Base-by-base conservation (phyloP, 2,113 vertebrate species). In the Cnemophilus loriae region DNA sequence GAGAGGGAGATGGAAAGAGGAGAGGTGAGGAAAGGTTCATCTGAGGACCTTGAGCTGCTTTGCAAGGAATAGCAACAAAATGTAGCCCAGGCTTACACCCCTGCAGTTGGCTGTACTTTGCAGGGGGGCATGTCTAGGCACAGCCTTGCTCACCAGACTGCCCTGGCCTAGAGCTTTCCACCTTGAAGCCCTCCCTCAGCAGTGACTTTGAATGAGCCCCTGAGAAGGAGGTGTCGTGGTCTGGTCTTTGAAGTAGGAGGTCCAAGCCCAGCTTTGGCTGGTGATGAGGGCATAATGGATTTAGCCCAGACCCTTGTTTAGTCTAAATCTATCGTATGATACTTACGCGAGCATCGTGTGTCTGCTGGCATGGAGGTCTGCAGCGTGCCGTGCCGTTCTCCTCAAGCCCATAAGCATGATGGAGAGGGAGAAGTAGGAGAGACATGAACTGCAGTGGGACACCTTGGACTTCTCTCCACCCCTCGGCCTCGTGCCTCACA, bases 201-300 rank as follows among this genome's bases (percentile, higher is more conserved):
- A 3, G 32, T 69, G 46, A 21, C 47, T 86, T 92, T 11, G 3
- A 67, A 41, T 61, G 44, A 80, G 18, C 19, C 18, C 10, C 22
- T 11, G 23, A 65, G 27, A 49, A 0, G 0, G 22, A 32, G 49
- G 3, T 79, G 69, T 42, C 0, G 1, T 69, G 60, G 18, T 83
- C 82, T 71, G 41, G 32, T 83, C 50, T 90, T 69, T 78, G 63
- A 84, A 77, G 47, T 33, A 74, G 44, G n/a, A 80, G 53, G n/a
- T 63, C 28, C 39, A 75, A 76, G 14, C 83, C 30, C 18, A 60
- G n/a, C 41, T 93, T 90, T 71, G 71, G 50, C 41, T 67, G 71
- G 16, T 64, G 28, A 13, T n/a, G 39, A 37, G 52, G 47, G 69
- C 23, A 6, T 77, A 67, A 70, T 75, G 76, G 86, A 87, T 18